These are phyloP conservation scores for Smittia aterrima DNA, from an alignment of 2,888 invertebrate species.

Conservation along the genomic window DNA sequence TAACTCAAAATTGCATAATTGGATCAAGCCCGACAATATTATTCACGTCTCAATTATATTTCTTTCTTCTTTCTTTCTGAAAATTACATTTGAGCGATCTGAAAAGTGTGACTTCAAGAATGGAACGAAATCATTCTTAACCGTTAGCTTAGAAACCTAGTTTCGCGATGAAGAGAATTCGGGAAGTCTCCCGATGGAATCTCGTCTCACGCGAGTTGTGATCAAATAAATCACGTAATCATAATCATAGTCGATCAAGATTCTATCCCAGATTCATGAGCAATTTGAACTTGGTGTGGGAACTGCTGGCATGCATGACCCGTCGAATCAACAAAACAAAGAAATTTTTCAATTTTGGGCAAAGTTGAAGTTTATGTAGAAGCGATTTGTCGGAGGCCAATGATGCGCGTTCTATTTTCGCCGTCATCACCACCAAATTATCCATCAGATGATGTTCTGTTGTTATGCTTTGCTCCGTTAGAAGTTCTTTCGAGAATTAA, in stretches of 20 bases:
- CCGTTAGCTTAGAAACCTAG: too few species aligned
- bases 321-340: slow-evolving; percentile 19
- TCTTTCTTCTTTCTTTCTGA: too few species aligned
- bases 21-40: too few species aligned
- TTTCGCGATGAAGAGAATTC: too few species aligned
- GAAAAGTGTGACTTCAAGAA: too few species aligned
- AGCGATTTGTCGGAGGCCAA: background rate
- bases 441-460: background rate
- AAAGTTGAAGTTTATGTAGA: background rate
- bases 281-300: background rate
- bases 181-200: too few species aligned
- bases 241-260: background rate
- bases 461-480: background rate
- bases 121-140: too few species aligned
- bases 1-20: too few species aligned
- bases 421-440: background rate
- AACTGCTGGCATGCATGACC: slow-evolving; percentile 27
- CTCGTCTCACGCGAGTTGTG: background rate
- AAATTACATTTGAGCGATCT: too few species aligned
- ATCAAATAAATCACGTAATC: slow-evolving; percentile 36
- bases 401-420: slow-evolving; percentile 23
- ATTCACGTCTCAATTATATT: too few species aligned
- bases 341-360: slow-evolving; percentile 18
- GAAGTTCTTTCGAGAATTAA: background rate
- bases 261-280: background rate